These are phyloP conservation scores for Amphipyra tragopoginis DNA, from an alignment of 2,888 invertebrate genomes.

Conservation along the genomic window DNA sequence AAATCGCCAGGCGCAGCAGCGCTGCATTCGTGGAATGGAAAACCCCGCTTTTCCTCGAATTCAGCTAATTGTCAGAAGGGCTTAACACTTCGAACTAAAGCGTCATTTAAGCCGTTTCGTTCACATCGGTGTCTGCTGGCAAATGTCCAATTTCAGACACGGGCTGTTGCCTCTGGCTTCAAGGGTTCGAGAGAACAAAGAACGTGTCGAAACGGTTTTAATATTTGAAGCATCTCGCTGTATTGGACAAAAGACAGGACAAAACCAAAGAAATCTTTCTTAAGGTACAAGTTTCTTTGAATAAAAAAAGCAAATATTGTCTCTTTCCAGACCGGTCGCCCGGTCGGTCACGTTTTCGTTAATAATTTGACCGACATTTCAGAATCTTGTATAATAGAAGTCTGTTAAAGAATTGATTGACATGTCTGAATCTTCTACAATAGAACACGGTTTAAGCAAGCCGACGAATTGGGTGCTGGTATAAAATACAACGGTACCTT, in stretches of 20 bases:
- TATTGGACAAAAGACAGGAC: constrained; percentile 36
- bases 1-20: constrained; percentile 22
- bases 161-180: constrained; percentile 67
- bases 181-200: constrained; percentile 72
- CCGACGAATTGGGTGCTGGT: not conserved
- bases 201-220: constrained; percentile 59
- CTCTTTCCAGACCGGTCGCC: not conserved
- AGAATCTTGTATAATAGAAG: not conserved
- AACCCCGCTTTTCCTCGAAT: constrained; percentile 49
- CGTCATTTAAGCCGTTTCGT: constrained; percentile 54
- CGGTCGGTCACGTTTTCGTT: constrained; percentile 11
- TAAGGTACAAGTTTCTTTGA: constrained; percentile 12
- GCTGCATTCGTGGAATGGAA: constrained; percentile 50
- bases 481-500: too few species aligned
- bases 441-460: not conserved
- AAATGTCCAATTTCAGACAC: constrained; percentile 67
- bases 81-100: constrained; percentile 46
- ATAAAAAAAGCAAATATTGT: constrained; percentile 17
- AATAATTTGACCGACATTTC: constrained; percentile 8
- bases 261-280: constrained; percentile 28
- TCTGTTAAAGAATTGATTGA: constrained; percentile 9
- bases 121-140: constrained; percentile 51
- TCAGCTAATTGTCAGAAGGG: constrained; percentile 55
- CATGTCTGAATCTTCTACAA: not conserved
- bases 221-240: constrained; percentile 49